Evolutionary conservation across 2,888 invertebrate species (phyloP).

Genomic region (Rhabditoides inermis): DNA sequence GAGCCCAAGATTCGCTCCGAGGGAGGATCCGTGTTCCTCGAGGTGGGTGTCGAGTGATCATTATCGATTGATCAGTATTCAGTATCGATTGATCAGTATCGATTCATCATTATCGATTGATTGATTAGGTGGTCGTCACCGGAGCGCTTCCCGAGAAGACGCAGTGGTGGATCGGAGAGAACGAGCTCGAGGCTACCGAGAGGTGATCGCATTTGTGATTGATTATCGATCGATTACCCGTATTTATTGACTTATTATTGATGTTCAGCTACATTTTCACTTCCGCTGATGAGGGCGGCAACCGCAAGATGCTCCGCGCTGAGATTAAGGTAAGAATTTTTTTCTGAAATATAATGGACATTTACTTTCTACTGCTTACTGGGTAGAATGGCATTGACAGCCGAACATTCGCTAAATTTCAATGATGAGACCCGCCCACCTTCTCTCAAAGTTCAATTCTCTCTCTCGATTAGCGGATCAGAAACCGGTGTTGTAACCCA

Average conservation of each 20-base stretch:
- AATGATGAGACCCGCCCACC: too few relatives aligned
- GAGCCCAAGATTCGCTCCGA: conserved; percentile 49
- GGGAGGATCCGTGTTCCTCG: conserved; percentile 44
- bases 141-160: conserved; percentile 45
- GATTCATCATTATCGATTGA: neutral
- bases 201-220: too few relatives aligned
- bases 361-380: neutral
- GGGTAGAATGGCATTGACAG: too few relatives aligned
- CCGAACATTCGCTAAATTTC: too few relatives aligned
- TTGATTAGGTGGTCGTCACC: conserved; percentile 31
- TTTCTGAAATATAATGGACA: too few relatives aligned
- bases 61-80: neutral
- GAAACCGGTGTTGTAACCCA: too few relatives aligned
- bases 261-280: conserved; percentile 44
- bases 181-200: conserved; percentile 42
- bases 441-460: too few relatives aligned
- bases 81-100: too few relatives aligned
- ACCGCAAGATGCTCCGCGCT: conserved; percentile 39
- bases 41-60: conserved; percentile 17
- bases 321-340: conserved; percentile 40
- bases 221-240: too few relatives aligned
- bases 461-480: too few relatives aligned
- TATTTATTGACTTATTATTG: too few relatives aligned
- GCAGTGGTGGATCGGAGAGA: conserved; percentile 45
- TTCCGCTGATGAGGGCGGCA: conserved; percentile 44